Conservation (phyloP, 2,888 invertebrate genomes). For the Sarcophaga variegata region DNA sequence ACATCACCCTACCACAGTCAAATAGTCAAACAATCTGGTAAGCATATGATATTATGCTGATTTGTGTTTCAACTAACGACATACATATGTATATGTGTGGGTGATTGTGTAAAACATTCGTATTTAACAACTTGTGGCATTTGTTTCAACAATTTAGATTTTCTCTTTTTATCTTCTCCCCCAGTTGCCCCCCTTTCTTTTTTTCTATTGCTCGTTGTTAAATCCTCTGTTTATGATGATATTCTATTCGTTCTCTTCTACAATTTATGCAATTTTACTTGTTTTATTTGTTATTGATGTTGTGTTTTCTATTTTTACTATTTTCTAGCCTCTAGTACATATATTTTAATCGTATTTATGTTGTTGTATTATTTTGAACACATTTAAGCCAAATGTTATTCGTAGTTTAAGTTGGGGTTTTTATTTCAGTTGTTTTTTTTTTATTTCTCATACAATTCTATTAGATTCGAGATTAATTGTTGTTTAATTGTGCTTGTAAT, state of each 20-base stretch:
- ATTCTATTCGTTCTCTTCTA: background rate
- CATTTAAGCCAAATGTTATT: background rate
- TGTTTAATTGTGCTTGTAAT: constrained; percentile 20
- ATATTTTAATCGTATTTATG: background rate
- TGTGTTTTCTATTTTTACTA: background rate
- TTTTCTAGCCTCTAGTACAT: constrained; percentile 3
- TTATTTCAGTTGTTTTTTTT: background rate
- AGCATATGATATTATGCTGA: background rate
- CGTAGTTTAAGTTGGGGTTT: background rate
- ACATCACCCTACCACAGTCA: background rate
- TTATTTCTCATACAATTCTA: no score
- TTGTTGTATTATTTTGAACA: background rate
- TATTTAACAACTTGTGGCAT: constrained; percentile 26
- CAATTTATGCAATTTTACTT: background rate
- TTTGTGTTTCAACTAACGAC: background rate
- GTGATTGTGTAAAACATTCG: background rate
- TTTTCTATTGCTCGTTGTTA: background rate
- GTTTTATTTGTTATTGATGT: constrained; percentile 3
- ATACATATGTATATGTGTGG: background rate
- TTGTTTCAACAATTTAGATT: background rate
- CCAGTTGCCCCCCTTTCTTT: background rate
- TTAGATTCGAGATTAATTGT: constrained; percentile 9
- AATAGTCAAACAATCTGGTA: background rate
- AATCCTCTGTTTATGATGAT: background rate
- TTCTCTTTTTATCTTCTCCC: background rate